Conservation (phyloP, 2,113 vertebrate genomes). For the Phylloscopus trochilus region DNA sequence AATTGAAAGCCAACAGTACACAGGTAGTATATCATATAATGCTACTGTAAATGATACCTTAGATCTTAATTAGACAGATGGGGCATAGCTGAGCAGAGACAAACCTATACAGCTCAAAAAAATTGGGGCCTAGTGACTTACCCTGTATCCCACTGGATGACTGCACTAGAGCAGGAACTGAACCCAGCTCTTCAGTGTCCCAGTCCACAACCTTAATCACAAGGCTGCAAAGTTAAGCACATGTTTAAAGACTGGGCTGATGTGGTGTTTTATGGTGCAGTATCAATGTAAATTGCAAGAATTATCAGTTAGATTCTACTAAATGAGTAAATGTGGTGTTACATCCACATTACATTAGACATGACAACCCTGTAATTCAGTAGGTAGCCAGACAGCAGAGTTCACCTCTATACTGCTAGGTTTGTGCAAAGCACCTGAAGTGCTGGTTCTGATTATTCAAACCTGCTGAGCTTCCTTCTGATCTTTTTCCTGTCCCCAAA, state of each 20-base stretch:
- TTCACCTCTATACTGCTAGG: not conserved
- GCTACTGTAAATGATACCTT: not conserved
- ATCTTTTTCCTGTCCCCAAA: not conserved
- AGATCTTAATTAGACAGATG: not conserved
- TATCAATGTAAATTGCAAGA: conserved; percentile 18
- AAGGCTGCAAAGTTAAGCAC: conserved; percentile 67
- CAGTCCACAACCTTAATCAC: conserved; percentile 64
- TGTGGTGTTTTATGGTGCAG: conserved; percentile 4
- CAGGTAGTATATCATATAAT: not conserved
- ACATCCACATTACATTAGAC: not conserved
- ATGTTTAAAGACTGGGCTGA: conserved; percentile 55
- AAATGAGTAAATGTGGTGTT: not conserved
- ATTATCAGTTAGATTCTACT: conserved; percentile 12
- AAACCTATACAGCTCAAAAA: conserved; percentile 33
- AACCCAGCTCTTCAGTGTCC: conserved; percentile 61
- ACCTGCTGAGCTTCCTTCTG: not conserved
- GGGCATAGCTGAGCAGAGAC: conserved; percentile 25
- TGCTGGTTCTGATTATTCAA: not conserved
- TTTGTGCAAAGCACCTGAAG: not conserved
- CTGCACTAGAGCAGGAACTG: conserved; percentile 59
- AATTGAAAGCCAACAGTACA: not conserved
- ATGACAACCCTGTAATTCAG: not conserved
- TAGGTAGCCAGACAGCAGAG: not conserved
- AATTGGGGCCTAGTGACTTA: conserved; percentile 50
- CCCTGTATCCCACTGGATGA: conserved; percentile 56